These are phyloP conservation scores for Glareola pratincola DNA, from an alignment of 2,113 vertebrate genomes.

Conservation along the genomic window DNA sequence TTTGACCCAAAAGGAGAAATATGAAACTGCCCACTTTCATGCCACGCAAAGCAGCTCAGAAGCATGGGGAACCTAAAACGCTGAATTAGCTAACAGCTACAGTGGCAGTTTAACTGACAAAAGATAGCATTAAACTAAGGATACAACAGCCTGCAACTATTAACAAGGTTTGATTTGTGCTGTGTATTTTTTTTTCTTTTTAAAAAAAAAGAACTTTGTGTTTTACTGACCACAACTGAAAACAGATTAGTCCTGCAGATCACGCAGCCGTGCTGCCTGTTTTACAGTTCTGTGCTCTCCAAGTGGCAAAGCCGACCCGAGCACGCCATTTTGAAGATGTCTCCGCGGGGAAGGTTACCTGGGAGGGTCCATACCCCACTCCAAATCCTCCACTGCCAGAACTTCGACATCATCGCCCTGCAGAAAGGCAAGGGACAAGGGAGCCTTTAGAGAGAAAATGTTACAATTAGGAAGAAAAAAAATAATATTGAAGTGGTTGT, in stretches of 20 bases:
- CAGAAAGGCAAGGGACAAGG: background rate
- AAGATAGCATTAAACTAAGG: background rate
- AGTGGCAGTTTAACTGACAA: background rate
- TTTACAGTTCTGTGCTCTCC: background rate
- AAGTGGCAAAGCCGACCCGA: background rate
- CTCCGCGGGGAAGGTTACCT: background rate
- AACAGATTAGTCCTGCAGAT: background rate
- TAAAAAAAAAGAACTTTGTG: background rate
- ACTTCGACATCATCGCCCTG: background rate
- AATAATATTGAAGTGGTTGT: background rate
- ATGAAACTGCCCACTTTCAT: background rate
- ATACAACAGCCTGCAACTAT: background rate
- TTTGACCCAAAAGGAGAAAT: background rate
- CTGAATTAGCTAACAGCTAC: background rate
- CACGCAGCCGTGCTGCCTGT: accelerated
- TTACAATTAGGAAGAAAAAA: background rate
- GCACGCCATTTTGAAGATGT: accelerated
- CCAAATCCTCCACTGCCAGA: background rate
- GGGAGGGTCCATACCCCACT: background rate
- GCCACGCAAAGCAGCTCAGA: background rate
- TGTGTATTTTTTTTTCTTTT: background rate
- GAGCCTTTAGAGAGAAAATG: background rate
- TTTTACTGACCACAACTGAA: background rate
- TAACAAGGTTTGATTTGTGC: background rate
- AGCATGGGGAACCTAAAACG: background rate